Percentiles rank a stretch among this genome's conserved stretches.
These are phyloP conservation scores for Pipistrellus kuhlii DNA, from an alignment of 2,797 vertebrate genomes.

Conservation along the genomic window DNA sequence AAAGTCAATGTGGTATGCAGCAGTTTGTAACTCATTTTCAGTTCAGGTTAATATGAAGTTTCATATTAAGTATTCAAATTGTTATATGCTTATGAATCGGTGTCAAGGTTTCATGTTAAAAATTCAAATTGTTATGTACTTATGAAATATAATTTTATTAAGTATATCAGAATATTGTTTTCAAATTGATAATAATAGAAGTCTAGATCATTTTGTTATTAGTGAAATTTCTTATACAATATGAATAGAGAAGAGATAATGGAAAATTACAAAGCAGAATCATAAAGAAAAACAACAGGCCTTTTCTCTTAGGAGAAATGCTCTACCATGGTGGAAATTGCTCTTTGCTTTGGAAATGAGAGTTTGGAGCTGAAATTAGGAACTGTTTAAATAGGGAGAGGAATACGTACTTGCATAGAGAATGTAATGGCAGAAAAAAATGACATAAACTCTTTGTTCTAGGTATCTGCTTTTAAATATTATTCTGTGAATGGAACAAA, in stretches of 20 bases:
- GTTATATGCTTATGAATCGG: conserved; percentile 27
- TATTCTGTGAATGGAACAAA: not conserved
- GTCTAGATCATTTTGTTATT: conserved; percentile 57
- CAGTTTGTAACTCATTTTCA: conserved; percentile 47
- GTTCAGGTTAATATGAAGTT: conserved; percentile 6
- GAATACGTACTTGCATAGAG: not conserved
- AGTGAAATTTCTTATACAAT: conserved; percentile 41
- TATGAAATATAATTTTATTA: conserved; percentile 66
- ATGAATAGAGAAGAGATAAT: conserved; percentile 50
- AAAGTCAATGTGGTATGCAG: conserved; percentile 58
- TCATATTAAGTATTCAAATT: conserved; percentile 70
- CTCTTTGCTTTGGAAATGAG: not conserved
- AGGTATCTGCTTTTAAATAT: not conserved
- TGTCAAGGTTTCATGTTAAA: conserved; percentile 61
- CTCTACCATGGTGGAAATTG: not conserved
- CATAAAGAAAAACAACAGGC: conserved; percentile 17
- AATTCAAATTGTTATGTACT: conserved; percentile 57
- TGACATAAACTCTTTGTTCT: not conserved
- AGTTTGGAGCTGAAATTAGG: conserved; percentile 4
- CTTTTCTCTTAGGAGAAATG: not conserved
- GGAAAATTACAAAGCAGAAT: conserved; percentile 60
- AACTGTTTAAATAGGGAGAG: not conserved
- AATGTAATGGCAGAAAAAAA: not conserved
- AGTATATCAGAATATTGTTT: conserved; percentile 68
- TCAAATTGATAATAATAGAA: conserved; percentile 66